phyloP scores from a whole-genome alignment of 1,140 invertebrate genomes.

The Psix sp. region DNA sequence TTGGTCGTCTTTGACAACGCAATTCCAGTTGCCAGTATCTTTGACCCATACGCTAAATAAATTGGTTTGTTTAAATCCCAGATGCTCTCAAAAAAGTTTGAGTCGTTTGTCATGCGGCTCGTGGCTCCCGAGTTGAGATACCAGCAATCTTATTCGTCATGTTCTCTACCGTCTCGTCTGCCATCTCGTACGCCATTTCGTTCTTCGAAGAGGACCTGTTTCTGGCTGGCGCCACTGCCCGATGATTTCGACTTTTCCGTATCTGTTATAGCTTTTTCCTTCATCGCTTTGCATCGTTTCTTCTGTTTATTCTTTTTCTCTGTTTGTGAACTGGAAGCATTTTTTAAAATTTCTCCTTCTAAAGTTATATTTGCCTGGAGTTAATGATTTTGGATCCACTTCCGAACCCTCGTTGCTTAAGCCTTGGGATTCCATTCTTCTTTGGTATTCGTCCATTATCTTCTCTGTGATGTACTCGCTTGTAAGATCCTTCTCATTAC shows the following conservation, averaged over 20 bases:
- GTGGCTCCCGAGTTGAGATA: constrained; percentile 18
- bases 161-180: too few species aligned
- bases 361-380: neutral
- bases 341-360: neutral
- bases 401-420: constrained; percentile 1
- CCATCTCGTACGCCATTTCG: neutral
- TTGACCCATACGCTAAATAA: constrained; percentile 22
- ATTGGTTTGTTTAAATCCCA: neutral
- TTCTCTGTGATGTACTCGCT: constrained; percentile 49
- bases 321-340: neutral
- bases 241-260: constrained; percentile 1
- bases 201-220: neutral
- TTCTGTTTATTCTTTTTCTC: constrained; percentile 9
- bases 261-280: too few species aligned
- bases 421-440: constrained; percentile 5
- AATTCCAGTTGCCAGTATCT: constrained; percentile 15
- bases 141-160: constrained; percentile 4
- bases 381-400: constrained; percentile 10
- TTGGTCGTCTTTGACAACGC: too few species aligned
- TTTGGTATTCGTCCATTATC: constrained; percentile 40
- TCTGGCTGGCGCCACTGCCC: neutral
- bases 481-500: constrained; percentile 54
- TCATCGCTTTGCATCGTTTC: neutral
- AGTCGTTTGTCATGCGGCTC: constrained; percentile 35
- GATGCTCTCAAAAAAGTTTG: constrained; percentile 12